These are phyloP conservation scores for Budorcas taxicolor DNA, from an alignment of 2,113 vertebrate species.

Conservation along the genomic window DNA sequence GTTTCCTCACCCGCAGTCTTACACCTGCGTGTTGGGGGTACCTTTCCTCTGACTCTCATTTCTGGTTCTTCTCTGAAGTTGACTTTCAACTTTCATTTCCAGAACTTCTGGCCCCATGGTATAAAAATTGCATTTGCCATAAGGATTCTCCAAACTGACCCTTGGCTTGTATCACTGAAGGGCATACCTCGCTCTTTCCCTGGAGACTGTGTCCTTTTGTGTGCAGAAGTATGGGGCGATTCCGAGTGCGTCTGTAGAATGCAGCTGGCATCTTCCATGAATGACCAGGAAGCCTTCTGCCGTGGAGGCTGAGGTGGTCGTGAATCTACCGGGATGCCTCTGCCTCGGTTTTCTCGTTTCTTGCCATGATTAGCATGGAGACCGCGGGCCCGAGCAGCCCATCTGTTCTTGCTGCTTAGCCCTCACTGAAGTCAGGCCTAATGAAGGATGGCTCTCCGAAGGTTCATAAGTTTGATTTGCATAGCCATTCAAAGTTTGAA, in stretches of 20 bases:
- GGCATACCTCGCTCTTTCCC: not conserved
- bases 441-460: constrained; percentile 58
- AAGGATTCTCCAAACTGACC: not conserved
- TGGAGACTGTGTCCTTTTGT: not conserved
- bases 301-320: not conserved
- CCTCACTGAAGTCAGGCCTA: not conserved
- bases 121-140: not conserved
- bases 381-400: not conserved
- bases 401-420: constrained; percentile 41
- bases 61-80: not conserved
- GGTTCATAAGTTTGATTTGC: constrained; percentile 64
- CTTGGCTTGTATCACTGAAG: not conserved
- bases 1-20: not conserved
- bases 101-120: not conserved
- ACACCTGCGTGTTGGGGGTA: not conserved
- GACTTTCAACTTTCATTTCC: not conserved
- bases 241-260: not conserved
- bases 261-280: not conserved
- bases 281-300: not conserved
- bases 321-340: not conserved
- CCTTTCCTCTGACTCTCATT: not conserved
- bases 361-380: constrained; percentile 21
- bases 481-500: constrained; percentile 36
- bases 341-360: not conserved
- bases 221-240: not conserved